phyloP scores from a whole-genome alignment of 2,797 vertebrate species.

The Enteromius argenteus region DNA sequence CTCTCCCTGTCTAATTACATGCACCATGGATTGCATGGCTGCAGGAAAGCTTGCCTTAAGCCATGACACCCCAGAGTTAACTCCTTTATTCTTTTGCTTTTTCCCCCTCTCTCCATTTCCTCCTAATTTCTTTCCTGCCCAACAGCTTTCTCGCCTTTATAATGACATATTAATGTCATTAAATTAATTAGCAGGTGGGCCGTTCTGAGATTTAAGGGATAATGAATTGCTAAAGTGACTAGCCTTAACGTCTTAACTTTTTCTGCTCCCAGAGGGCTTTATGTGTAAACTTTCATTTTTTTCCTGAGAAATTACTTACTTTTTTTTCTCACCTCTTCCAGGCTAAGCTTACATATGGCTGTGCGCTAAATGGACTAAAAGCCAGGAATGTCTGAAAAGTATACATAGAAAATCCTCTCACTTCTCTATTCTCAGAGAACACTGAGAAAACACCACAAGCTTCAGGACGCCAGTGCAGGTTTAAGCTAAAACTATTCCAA shows the following conservation, averaged over 20 bases:
- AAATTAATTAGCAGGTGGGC: slow-evolving; percentile 78
- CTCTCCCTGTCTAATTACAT: slow-evolving; percentile 78
- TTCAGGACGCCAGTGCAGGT: slow-evolving; percentile 9
- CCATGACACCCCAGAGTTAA: slow-evolving; percentile 72
- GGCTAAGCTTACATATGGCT: slow-evolving; percentile 40
- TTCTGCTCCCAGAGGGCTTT: slow-evolving; percentile 63
- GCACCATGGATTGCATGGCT: slow-evolving; percentile 72
- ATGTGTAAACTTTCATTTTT: slow-evolving; percentile 37
- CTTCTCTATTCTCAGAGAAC: slow-evolving; percentile 22
- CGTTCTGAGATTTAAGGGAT: slow-evolving; percentile 71
- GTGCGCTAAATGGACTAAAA: slow-evolving; percentile 35
- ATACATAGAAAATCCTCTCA: slow-evolving; percentile 22
- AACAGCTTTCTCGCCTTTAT: slow-evolving; percentile 61
- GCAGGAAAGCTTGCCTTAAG: slow-evolving; percentile 74
- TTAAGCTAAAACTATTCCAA: slow-evolving; percentile 15
- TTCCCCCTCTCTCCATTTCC: slow-evolving; percentile 56
- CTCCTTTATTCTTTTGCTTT: slow-evolving; percentile 37
- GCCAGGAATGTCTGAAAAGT: slow-evolving; percentile 1
- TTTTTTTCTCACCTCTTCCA: slow-evolving; percentile 52
- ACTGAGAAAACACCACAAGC: slow-evolving; percentile 39
- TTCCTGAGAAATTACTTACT: slow-evolving; percentile 61
- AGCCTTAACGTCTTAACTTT: slow-evolving; percentile 70
- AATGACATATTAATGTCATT: slow-evolving; percentile 71
- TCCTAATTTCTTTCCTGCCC: slow-evolving; percentile 55
- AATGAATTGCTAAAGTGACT: slow-evolving; percentile 69